Evolutionary conservation across 2,797 vertebrate species (phyloP).

Genomic region (Acrossocheilus fasciatus): DNA sequence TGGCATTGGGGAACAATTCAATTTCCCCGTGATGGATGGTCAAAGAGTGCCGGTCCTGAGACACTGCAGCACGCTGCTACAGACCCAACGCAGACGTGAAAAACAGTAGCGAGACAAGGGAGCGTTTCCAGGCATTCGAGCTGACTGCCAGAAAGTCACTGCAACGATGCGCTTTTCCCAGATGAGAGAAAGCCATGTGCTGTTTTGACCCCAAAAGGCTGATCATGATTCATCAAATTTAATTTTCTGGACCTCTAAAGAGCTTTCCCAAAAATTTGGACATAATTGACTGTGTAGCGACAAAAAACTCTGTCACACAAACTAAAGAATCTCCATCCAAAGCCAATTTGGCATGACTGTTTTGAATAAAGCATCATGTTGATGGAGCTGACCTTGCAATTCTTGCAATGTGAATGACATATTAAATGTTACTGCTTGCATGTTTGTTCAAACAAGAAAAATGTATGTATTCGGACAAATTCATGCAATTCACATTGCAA

Average conservation of each 20-base stretch:
- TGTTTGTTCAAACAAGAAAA: not conserved
- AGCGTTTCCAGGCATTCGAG: constrained; percentile 41
- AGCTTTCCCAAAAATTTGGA: constrained; percentile 2
- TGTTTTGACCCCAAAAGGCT: constrained; percentile 10
- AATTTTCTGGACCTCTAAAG: constrained; percentile 23
- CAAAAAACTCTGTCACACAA: not conserved
- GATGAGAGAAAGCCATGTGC: constrained; percentile 9
- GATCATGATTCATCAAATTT: constrained; percentile 42
- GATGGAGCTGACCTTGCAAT: constrained; percentile 4
- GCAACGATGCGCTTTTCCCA: constrained; percentile 20
- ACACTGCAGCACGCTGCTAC: constrained; percentile 54
- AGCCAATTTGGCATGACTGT: not conserved
- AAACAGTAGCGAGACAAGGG: constrained; percentile 48
- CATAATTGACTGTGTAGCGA: constrained; percentile 8
- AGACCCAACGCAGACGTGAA: constrained; percentile 53
- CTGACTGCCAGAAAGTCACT: constrained; percentile 4
- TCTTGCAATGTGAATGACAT: not conserved
- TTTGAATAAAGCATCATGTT: constrained; percentile 13
- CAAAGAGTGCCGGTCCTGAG: constrained; percentile 65
- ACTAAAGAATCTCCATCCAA: constrained; percentile 18
- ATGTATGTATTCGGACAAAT: not conserved
- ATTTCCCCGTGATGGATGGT: constrained; percentile 77
- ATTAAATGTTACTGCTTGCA: not conserved
- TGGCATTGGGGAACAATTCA: constrained; percentile 76
- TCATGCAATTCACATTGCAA: not conserved